Base-by-base conservation (phyloP, 2,888 invertebrate species). In the Venustoraphidia nigricollis region DNA sequence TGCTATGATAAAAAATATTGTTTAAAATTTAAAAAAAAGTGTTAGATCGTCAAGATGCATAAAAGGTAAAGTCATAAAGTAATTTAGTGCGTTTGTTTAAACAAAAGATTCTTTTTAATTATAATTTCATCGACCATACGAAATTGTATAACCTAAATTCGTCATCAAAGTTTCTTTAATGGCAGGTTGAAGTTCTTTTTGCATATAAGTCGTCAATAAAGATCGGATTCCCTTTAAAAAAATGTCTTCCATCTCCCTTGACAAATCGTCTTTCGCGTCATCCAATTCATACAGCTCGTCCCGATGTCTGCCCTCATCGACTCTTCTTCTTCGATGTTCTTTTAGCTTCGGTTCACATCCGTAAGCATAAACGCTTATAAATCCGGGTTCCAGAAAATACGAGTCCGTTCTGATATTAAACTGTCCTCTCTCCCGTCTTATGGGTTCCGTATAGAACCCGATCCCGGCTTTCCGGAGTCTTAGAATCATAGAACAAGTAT, bases 121-220 rank as follows among this genome's bases (percentile, higher is more conserved):
- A 27, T 53, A 43, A 49, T 48, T 51, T 52, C 44, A 53, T 65
- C 71, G 81, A 51, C 89, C 89, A 62, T 89, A 89, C 49, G 88
- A 88, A 58, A 89, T 76, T 40, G 86, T 87, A 62, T 88, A 89
- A 8, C 89, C 89, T 81, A 89, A 83, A 61, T 87, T 86, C 53
- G 83, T 75, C 88, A 89, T 87, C 35, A 89, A 68, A 1, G 88
- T 87, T 59, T 89, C 88, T 61, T 86, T 86, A 48, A 89, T 85
- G 38, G 88, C 87, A 9, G 87, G 86, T 58, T 89, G 86, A 44
- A 89, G 63, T 58, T 87, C 83, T 54, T 80, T 81, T 61, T 89
- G 87, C 81, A 89, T 85, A 57, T 88, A 88, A 34, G 82, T 81
- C 1, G 85, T 87, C 41, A 89, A 63, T 42, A 88, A 72, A 11